A percentile compares a stretch with the other conserved stretches of the same genome.
Conservation (phyloP, 2,888 invertebrate genomes). For the Caenorhabditis japonica region DNA sequence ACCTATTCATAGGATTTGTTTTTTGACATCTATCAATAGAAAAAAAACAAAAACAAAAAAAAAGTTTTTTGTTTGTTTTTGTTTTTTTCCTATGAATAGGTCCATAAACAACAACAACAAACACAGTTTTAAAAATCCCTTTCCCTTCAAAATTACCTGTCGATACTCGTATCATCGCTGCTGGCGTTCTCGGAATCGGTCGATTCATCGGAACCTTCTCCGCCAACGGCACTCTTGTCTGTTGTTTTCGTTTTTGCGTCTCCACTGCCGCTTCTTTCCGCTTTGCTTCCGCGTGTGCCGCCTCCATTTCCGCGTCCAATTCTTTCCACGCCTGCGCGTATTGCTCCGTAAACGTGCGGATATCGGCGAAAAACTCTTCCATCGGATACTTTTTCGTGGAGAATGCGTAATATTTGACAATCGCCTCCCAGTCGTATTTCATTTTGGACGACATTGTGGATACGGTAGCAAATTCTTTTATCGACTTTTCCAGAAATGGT, state of each 20-base stretch:
- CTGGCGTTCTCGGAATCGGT: slow-evolving; percentile 27
- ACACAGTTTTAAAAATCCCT: neutral
- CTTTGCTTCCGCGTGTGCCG: slow-evolving; percentile 52
- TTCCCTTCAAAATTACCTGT: slow-evolving; percentile 21
- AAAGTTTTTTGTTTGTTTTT: too few relatives aligned
- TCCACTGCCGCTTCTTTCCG: slow-evolving; percentile 39
- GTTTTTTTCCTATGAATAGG: too few relatives aligned
- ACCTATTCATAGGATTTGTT: too few relatives aligned
- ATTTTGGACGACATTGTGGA: slow-evolving; percentile 93
- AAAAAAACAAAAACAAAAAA: too few relatives aligned
- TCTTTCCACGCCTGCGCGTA: slow-evolving; percentile 81
- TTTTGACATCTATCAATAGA: too few relatives aligned
- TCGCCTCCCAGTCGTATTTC: slow-evolving; percentile 87
- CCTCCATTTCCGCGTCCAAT: slow-evolving; percentile 57
- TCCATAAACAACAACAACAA: too few relatives aligned
- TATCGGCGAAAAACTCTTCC: slow-evolving; percentile 94
- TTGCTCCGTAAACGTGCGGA: slow-evolving; percentile 93
- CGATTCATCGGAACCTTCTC: slow-evolving; percentile 16
- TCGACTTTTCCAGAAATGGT: slow-evolving; percentile 86
- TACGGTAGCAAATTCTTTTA: slow-evolving; percentile 89
- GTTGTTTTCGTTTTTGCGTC: slow-evolving; percentile 31
- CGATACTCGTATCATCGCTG: slow-evolving; percentile 48
- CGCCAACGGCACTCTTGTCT: slow-evolving; percentile 25
- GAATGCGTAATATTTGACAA: slow-evolving; percentile 92
- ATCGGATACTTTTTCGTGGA: slow-evolving; percentile 92